Evolutionary conservation across 2,797 vertebrate species (phyloP), one percentile per base, ranked within the genome.

Genomic region (Falco peregrinus): DNA sequence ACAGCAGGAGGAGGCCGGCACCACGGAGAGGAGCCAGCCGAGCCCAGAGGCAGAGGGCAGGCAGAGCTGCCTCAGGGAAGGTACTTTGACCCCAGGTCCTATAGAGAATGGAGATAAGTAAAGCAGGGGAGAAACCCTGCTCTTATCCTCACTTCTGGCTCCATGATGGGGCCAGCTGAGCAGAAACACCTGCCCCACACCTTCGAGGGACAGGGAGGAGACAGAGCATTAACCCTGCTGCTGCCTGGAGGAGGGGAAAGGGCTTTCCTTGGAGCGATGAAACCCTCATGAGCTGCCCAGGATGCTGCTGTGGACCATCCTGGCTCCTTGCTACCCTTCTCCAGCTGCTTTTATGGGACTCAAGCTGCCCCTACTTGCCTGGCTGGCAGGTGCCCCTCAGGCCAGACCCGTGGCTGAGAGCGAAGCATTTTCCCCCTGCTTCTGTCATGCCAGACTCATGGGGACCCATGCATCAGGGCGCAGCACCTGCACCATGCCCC

Each of bases 1-100:
- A 31, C 0, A 29, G 57, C 57, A 43, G 10, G 0, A 0, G 4
- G 76, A 92, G 64, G 24, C 1, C 6, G 8, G 47, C 48, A 13
- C 0, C 48, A 13, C 0, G 16, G 61, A 56, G 54, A 45, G 73
- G 41, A 77, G 24, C 16, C 3, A 16, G 19, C 26, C 39, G 26
- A 63, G 16, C 19, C 75, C 18, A 21, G 70, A 29, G 31, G 35
- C 18, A 45, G 21, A 41, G 51, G 17, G 31, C 51, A 43, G 53
- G 63, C 43, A 70, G 57, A 20, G 33, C 54, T 45, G 33, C 43
- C 84, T n/a, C 21, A 35, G 43, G 31, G 51, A 14, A 43, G 41
- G 26, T 59, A 43, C 39, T 1, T 1, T 3, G 5, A 13, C 5
- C 26, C 33, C 45, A 37, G 7, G 0, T 4, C 24, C 39, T 11